A percentile compares a stretch with the other conserved stretches of the same genome.
These are phyloP conservation scores for Liodrosophila aerea DNA, from an alignment of 2,888 invertebrate genomes.

Conservation along the genomic window DNA sequence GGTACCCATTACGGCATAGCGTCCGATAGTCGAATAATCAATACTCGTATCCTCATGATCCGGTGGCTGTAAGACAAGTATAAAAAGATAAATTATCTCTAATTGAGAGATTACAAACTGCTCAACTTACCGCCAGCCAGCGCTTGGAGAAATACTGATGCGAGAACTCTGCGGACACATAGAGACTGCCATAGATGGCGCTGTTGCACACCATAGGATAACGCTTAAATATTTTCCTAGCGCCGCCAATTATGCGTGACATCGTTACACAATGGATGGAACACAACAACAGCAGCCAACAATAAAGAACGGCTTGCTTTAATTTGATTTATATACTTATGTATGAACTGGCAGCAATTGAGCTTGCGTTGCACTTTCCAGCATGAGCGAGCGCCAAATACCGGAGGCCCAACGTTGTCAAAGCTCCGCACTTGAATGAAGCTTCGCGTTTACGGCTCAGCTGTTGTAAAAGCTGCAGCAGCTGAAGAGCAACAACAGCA, in stretches of 20 bases:
- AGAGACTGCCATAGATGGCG: conserved; percentile 89
- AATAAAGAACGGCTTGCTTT: background rate
- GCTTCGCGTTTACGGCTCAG: conserved; percentile 45
- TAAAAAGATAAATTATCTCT: conserved; percentile 6
- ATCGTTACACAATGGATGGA: conserved; percentile 38
- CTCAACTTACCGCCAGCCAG: conserved; percentile 84
- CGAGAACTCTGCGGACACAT: conserved; percentile 90
- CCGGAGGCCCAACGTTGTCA: conserved; percentile 39
- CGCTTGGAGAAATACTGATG: conserved; percentile 89
- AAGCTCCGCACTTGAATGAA: conserved; percentile 51
- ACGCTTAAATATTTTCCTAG: conserved; percentile 81
- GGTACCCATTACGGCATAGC: conserved; percentile 86
- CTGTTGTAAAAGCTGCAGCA: conserved; percentile 57
- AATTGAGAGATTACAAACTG: conserved; percentile 36
- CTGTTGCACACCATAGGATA: conserved; percentile 85
- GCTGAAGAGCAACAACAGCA: conserved; percentile 1
- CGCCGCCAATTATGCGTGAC: conserved; percentile 59
- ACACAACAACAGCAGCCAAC: conserved; percentile 13
- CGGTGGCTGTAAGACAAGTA: conserved; percentile 48
- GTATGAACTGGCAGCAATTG: conserved; percentile 36
- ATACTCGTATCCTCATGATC: conserved; percentile 78
- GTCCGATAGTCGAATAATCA: conserved; percentile 84
- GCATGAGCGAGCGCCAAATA: conserved; percentile 5
- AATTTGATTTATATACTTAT: conserved; percentile 14
- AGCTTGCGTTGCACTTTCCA: background rate